phyloP scores from a whole-genome alignment of 2,113 vertebrate genomes.

The Scolopax mira region DNA sequence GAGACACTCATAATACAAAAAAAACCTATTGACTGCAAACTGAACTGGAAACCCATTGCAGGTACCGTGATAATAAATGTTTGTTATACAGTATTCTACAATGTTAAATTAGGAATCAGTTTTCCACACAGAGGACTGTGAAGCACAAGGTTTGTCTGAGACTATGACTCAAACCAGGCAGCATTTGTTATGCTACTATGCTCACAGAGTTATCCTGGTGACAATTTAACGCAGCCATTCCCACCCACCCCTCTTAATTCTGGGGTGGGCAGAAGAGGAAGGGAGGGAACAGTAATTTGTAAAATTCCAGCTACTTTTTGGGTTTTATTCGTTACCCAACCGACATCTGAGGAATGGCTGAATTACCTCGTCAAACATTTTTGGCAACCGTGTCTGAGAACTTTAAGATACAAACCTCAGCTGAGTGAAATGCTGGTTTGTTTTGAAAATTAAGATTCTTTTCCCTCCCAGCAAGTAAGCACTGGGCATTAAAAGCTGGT shows the following conservation, averaged over 20 bases:
- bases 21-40: conserved; percentile 82
- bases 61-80: conserved; percentile 72
- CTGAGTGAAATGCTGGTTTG: conserved; percentile 65
- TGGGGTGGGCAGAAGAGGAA: not conserved
- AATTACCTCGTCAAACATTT: conserved; percentile 74
- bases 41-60: conserved; percentile 81
- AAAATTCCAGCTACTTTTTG: not conserved
- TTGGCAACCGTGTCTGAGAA: conserved; percentile 82
- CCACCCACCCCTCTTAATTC: not conserved
- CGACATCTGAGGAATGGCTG: conserved; percentile 47
- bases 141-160: conserved; percentile 72
- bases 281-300: not conserved
- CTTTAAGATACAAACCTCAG: conserved; percentile 77
- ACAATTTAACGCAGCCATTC: conserved; percentile 28
- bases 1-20: conserved; percentile 87
- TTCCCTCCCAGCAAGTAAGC: conserved; percentile 33
- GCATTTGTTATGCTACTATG: conserved; percentile 32
- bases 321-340: not conserved
- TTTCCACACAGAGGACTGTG: conserved; percentile 75
- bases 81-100: conserved; percentile 73
- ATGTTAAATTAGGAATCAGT: conserved; percentile 70
- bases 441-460: not conserved
- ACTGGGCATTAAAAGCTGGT: not conserved
- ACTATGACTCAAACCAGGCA: conserved; percentile 59
- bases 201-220: conserved; percentile 41